Percentiles rank a stretch among this genome's conserved stretches.
These are phyloP conservation scores for Alentia gelatinosa DNA, from an alignment of 2,888 invertebrate species.

Conservation along the genomic window DNA sequence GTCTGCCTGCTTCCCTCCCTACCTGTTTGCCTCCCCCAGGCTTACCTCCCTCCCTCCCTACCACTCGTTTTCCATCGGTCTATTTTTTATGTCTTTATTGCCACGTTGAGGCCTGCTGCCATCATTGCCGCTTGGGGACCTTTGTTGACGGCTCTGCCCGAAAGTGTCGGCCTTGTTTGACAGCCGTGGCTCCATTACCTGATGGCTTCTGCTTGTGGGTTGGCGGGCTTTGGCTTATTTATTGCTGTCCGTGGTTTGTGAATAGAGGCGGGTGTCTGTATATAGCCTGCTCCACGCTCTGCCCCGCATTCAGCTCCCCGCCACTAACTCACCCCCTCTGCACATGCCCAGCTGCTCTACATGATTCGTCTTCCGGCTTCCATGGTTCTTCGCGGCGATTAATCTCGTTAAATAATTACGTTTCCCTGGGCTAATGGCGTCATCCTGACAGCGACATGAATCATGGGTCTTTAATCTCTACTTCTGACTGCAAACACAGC, in stretches of 20 bases:
- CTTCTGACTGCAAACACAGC: background rate
- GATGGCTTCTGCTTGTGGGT: background rate
- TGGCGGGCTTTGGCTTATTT: background rate
- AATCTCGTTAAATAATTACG: background rate
- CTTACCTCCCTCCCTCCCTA: too few relatives aligned
- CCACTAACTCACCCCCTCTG: background rate
- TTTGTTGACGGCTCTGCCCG: background rate
- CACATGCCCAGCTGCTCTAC: background rate
- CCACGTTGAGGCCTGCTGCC: background rate
- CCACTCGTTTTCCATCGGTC: too few relatives aligned
- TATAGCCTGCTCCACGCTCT: background rate
- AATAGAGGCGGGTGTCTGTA: background rate
- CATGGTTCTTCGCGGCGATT: background rate
- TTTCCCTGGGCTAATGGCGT: background rate
- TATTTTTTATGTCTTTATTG: background rate
- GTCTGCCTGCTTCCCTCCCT: too few relatives aligned
- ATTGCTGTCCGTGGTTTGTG: background rate
- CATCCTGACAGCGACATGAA: background rate
- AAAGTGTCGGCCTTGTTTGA: background rate
- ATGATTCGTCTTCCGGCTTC: background rate
- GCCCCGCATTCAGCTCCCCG: background rate
- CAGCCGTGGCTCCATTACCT: background rate
- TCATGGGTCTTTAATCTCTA: background rate
- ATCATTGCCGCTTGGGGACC: background rate
- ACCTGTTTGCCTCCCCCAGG: too few relatives aligned